Conservation (phyloP, 2,797 vertebrate genomes). For the Scyliorhinus canicula region DNA sequence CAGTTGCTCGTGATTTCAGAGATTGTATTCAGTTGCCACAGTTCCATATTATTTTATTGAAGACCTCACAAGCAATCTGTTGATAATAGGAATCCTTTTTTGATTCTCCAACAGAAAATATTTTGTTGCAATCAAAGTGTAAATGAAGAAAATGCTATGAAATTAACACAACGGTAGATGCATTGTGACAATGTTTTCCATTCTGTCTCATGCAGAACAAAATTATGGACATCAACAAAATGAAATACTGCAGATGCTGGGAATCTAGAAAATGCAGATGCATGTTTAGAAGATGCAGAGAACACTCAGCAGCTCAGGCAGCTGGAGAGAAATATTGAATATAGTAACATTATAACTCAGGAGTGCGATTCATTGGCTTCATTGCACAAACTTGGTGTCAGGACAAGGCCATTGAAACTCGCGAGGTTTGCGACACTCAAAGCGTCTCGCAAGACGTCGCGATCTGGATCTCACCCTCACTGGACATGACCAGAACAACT, state of each 20-base stretch:
- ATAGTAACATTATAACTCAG: background rate
- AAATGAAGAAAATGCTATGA: slow-evolving; percentile 18
- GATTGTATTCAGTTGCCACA: background rate
- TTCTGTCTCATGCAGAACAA: background rate
- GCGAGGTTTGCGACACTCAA: too few species aligned
- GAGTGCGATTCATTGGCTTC: too few species aligned
- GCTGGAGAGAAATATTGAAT: background rate
- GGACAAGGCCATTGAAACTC: too few species aligned
- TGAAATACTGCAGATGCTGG: background rate
- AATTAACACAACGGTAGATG: background rate
- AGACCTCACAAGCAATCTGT: background rate
- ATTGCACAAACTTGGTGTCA: too few species aligned
- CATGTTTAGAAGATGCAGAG: background rate
- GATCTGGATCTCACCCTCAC: too few species aligned
- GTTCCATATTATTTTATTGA: background rate
- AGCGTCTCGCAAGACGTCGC: too few species aligned
- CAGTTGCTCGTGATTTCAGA: too few species aligned
- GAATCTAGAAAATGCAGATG: background rate
- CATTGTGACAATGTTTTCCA: background rate
- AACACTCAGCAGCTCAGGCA: background rate
- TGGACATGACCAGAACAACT: too few species aligned
- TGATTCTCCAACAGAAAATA: background rate
- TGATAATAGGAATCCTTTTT: background rate
- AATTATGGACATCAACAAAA: background rate
- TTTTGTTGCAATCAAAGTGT: background rate